These are phyloP conservation scores for Myripristis jacobus DNA, from an alignment of 2,797 vertebrate genomes.

Conservation along the genomic window DNA sequence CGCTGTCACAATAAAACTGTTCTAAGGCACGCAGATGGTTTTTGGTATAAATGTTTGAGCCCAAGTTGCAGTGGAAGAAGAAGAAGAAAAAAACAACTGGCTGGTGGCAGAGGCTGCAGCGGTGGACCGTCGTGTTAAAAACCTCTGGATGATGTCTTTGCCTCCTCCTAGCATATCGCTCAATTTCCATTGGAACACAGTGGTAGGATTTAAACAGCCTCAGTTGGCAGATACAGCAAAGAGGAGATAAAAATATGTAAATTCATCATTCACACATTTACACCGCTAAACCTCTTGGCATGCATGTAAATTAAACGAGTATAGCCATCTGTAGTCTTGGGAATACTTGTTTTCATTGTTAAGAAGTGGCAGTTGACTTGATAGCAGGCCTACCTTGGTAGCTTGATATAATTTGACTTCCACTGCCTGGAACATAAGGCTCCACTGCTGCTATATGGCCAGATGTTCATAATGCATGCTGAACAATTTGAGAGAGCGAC, in stretches of 20 bases:
- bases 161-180: background rate
- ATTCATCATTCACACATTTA: constrained; percentile 31
- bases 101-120: constrained; percentile 1
- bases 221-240: constrained; percentile 23
- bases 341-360: constrained; percentile 51
- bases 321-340: constrained; percentile 31
- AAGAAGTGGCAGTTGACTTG: constrained; percentile 48
- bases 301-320: constrained; percentile 44
- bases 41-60: constrained; percentile 41
- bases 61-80: constrained; percentile 10
- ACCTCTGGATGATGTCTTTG: constrained; percentile 15
- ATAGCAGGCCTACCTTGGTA: constrained; percentile 50
- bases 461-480: constrained; percentile 39
- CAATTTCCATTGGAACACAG: background rate
- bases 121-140: background rate
- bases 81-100: too few relatives aligned
- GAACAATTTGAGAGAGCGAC: constrained; percentile 44
- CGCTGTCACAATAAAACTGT: constrained; percentile 47
- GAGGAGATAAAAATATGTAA: constrained; percentile 21
- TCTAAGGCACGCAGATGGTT: constrained; percentile 40
- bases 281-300: constrained; percentile 18
- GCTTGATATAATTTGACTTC: constrained; percentile 45
- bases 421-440: constrained; percentile 51
- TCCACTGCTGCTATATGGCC: constrained; percentile 38
- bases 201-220: constrained; percentile 22